A percentile compares a stretch with the other conserved stretches of the same genome.
These are phyloP conservation scores for Sula dactylatra DNA, from an alignment of 2,113 vertebrate genomes.

Conservation along the genomic window DNA sequence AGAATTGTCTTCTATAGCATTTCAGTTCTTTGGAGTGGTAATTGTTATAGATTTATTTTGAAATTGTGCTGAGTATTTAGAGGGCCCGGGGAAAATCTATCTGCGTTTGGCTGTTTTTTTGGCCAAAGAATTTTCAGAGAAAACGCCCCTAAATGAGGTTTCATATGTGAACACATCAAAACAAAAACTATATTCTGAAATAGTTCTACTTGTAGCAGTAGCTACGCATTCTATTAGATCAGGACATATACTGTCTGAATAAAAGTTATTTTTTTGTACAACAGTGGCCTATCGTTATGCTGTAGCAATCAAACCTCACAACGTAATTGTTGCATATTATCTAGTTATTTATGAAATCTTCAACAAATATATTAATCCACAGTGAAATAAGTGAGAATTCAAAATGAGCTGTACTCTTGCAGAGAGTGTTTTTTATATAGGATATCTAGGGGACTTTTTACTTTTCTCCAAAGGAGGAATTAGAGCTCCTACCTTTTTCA, in stretches of 20 bases:
- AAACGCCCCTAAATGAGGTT: not conserved
- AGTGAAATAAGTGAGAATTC: not conserved
- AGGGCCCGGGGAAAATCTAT: not conserved
- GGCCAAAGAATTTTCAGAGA: not conserved
- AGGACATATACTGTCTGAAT: not conserved
- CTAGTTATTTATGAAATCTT: not conserved
- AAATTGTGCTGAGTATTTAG: not conserved
- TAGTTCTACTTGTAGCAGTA: not conserved
- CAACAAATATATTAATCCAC: not conserved
- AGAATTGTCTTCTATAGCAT: not conserved
- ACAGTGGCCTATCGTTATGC: not conserved
- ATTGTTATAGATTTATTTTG: not conserved
- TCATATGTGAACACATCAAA: not conserved
- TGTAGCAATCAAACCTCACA: not conserved
- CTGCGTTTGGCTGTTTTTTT: not conserved
- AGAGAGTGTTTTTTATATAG: not conserved
- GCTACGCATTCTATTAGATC: not conserved
- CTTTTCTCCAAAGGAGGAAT: conserved; percentile 60
- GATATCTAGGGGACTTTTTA: not conserved
- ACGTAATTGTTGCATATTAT: not conserved
- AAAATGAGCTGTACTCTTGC: not conserved
- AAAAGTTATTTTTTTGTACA: not conserved
- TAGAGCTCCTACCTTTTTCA: not conserved
- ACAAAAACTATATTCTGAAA: not conserved
- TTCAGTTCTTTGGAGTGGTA: not conserved